These are phyloP conservation scores for Campylomormyrus tamandua DNA, from an alignment of 2,113 vertebrate genomes.

Conservation along the genomic window DNA sequence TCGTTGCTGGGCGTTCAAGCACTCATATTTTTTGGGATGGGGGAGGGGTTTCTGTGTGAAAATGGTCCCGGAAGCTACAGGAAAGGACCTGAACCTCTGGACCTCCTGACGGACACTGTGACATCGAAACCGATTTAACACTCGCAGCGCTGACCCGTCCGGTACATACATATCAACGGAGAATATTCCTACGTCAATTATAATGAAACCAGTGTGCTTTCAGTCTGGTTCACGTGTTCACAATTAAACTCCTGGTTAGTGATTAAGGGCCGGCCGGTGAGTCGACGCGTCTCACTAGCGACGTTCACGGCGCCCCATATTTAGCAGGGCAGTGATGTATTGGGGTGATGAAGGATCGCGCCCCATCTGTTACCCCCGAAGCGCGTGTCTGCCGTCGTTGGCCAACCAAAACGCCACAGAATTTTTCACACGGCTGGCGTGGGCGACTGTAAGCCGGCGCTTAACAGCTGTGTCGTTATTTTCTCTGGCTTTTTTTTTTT, in stretches of 20 bases:
- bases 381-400: conserved; percentile 5
- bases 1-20: neutral
- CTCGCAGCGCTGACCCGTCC: neutral
- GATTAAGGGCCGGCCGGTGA: neutral
- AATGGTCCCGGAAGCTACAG: neutral
- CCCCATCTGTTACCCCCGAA: neutral
- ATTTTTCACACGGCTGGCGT: neutral
- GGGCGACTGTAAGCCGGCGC: neutral
- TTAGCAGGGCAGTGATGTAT: conserved; percentile 18
- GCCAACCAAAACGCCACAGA: neutral
- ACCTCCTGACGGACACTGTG: neutral
- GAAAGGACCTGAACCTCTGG: neutral
- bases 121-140: neutral
- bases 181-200: neutral
- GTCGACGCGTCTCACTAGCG: neutral
- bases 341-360: conserved; percentile 21
- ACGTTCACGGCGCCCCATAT: neutral
- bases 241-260: neutral
- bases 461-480: neutral
- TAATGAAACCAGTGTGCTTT: neutral
- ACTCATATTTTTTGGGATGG: too few relatives aligned
- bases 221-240: neutral
- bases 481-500: neutral
- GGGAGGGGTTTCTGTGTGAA: neutral
- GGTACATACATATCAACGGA: neutral